Percentiles rank a stretch among this genome's conserved stretches.
Evolutionary conservation across 2,113 vertebrate genomes (phyloP).

Genomic region (Etheostoma spectabile): DNA sequence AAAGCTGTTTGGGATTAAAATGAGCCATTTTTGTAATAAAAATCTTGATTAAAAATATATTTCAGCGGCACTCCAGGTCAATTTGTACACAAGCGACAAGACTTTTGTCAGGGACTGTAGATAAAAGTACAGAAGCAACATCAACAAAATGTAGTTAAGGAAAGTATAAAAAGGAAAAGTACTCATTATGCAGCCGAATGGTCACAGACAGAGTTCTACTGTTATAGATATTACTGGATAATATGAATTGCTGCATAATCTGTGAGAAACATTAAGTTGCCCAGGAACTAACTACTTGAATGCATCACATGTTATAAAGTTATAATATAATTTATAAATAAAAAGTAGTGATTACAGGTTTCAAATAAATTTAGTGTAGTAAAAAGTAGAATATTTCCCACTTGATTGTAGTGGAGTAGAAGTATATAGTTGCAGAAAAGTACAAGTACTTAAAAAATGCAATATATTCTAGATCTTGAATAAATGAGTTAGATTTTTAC

Average conservation of each 20-base stretch:
- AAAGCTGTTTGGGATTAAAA: too few relatives aligned
- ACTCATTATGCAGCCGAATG: background rate
- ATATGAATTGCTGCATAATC: background rate
- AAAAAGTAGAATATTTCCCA: background rate
- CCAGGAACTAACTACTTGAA: background rate
- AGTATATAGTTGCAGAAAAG: background rate
- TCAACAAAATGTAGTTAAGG: background rate
- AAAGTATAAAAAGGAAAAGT: background rate
- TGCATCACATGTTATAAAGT: background rate
- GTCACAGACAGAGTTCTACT: background rate
- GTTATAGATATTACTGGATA: background rate
- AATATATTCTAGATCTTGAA: background rate
- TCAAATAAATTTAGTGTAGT: background rate
- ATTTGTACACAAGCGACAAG: too few relatives aligned
- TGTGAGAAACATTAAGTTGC: background rate
- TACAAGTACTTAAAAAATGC: background rate
- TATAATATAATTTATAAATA: background rate
- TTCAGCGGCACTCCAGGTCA: too few relatives aligned
- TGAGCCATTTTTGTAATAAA: too few relatives aligned
- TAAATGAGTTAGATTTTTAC: background rate
- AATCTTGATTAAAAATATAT: too few relatives aligned
- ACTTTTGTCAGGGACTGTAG: too few relatives aligned
- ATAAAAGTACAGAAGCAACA: background rate
- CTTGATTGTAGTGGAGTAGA: background rate
- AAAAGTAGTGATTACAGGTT: background rate